Evolutionary conservation across 2,797 vertebrate genomes (phyloP), one percentile per base, ranked within the genome.

Genomic region (Urophycis tenuis): DNA sequence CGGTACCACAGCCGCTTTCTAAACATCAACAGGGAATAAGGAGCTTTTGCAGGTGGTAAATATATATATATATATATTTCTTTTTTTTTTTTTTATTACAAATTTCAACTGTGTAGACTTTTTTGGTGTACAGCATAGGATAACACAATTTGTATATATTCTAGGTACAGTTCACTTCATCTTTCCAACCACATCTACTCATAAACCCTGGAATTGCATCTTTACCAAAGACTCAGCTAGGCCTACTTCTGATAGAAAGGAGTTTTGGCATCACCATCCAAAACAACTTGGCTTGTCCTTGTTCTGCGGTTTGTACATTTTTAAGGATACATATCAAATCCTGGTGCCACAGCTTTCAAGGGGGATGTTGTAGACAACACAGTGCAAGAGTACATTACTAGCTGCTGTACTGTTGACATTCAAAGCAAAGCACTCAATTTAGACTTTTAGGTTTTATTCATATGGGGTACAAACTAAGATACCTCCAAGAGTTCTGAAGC

Each of bases 1-100:
- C 25, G 5, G 53, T 75, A 33, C 17, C 41, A 74, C 73, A 49
- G 8, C 45, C n/a, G 73, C 41, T 74, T 74, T 49, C 49, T 32
- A 29, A 29, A 25, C 25, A 64, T 25, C n/a, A 67, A 67, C 25
- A 3, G 60, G 25, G 25, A 29, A 67, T n/a, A 14, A 67, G 60
- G 60, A 25, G 29, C 25, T 67, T 67, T 67, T 25, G 22, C 4
- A 60, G 25, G 53, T 60, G 3, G 0, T 19, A 49, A n/a, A n/a
- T n/a, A n/a, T n/a, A n/a, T n/a, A n/a, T n/a, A n/a, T n/a, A n/a
- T 35, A 35, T 35, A 35, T 35, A 35, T 8, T 35, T 3, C 8
- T 35, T 35, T 35, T 3, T 41, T 2, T 25, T 25, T 2, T 67
- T 67, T 67, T 19, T 29, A 3, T 29, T 17, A 49, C 41, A 49